phyloP scores from a whole-genome alignment of 2,888 invertebrate genomes.

The Asteroscopus sphinx region DNA sequence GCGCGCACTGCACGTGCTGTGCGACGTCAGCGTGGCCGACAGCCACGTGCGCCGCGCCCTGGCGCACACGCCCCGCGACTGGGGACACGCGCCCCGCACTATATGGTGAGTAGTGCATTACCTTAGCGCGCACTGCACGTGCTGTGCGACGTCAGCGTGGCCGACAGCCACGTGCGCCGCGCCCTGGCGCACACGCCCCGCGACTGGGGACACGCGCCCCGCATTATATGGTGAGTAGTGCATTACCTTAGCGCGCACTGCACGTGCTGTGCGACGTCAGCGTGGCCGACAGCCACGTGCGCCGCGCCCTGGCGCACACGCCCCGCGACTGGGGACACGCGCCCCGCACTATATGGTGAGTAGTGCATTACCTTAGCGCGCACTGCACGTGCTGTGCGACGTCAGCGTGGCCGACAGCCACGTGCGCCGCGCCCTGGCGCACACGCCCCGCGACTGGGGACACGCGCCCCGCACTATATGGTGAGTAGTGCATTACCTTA shows the following conservation, averaged over 20 bases:
- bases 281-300: slow-evolving; percentile 51
- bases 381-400: slow-evolving; percentile 63
- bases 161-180: slow-evolving; percentile 47
- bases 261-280: slow-evolving; percentile 61
- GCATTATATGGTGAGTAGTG: slow-evolving; percentile 73
- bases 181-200: slow-evolving; percentile 54
- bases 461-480: slow-evolving; percentile 78
- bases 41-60: slow-evolving; percentile 53
- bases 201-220: slow-evolving; percentile 83
- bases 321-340: slow-evolving; percentile 80
- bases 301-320: slow-evolving; percentile 46
- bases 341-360: slow-evolving; percentile 76
- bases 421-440: slow-evolving; percentile 46
- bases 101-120: slow-evolving; percentile 75
- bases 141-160: slow-evolving; percentile 54
- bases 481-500: too few relatives aligned
- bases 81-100: slow-evolving; percentile 80
- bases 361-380: too few relatives aligned
- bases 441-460: slow-evolving; percentile 75
- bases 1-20: slow-evolving; percentile 63
- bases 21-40: slow-evolving; percentile 47
- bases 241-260: slow-evolving; percentile 58
- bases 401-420: slow-evolving; percentile 41
- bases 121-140: slow-evolving; percentile 63
- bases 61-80: slow-evolving; percentile 65